Percentiles rank a stretch among this genome's conserved stretches.
phyloP scores from a whole-genome alignment of 2,113 vertebrate genomes.

The Chroicocephalus ridibundus region DNA sequence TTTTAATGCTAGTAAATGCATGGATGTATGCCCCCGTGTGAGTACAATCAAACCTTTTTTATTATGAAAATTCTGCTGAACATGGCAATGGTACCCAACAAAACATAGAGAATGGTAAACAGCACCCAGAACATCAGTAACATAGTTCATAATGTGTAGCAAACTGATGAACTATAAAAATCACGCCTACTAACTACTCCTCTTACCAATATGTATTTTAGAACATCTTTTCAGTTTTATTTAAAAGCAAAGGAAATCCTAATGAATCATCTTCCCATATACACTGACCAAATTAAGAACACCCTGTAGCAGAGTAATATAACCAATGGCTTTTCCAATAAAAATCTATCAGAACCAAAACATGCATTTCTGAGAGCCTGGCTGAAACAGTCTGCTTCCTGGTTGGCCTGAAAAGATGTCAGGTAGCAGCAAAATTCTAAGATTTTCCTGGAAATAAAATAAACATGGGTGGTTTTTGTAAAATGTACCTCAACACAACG shows the following conservation, averaged over 20 bases:
- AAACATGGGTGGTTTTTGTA: not conserved
- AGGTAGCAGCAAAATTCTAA: not conserved
- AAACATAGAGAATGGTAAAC: not conserved
- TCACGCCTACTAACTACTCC: not conserved
- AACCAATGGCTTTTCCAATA: not conserved
- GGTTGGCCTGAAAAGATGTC: not conserved
- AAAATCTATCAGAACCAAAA: not conserved
- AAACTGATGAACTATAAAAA: not conserved
- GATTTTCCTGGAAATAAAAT: not conserved
- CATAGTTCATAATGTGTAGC: not conserved
- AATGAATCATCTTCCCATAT: not conserved
- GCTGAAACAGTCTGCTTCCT: not conserved
- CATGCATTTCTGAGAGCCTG: not conserved
- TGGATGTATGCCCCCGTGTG: not conserved
- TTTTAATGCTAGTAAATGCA: conserved; percentile 12
- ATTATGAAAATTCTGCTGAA: not conserved
- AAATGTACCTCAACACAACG: not conserved
- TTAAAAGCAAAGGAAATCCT: conserved; percentile 1
- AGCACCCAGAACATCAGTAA: not conserved
- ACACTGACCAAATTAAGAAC: not conserved
- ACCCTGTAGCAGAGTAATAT: not conserved
- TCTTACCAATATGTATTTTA: conserved; percentile 1
- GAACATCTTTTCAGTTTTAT: conserved; percentile 35
- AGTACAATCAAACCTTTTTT: not conserved
- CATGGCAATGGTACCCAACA: not conserved